Base-by-base conservation (phyloP, 2,888 invertebrate species). In the Xestobium rufovillosum region DNA sequence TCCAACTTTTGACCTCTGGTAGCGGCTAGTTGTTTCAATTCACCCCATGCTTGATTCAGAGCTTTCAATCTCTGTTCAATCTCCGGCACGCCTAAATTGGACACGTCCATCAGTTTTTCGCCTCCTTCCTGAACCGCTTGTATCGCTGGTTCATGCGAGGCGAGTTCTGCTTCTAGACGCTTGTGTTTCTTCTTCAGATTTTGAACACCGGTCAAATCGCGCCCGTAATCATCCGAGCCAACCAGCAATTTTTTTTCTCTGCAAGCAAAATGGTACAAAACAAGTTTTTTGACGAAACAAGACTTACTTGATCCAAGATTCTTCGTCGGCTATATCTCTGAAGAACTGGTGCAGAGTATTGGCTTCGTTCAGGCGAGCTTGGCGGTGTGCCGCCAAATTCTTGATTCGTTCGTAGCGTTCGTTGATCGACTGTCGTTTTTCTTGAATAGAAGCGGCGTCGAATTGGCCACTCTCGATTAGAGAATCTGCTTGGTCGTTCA, bases 291-390 rank as follows among this genome's bases (percentile, higher is more conserved):
- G n/a, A 19, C n/a, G 6, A 19, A 19, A 19, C 23, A 19, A 25
- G 23, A 45, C 68, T 62, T 42, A 82, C 83, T 95, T 97, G 65
- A 98, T 97, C 97, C 97, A 98, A 4, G 94, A 92, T 68, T 98
- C 97, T 69, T 98, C 97, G 61, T 98, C 97, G 45, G 97, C 97
- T 62, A 98, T 95, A 63, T 98, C 97, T 36, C 97, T 73, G 79
- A 97, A 92, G 84, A 98, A 98, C 70, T 98, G 97, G 67, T 98
- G 97, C 60, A 98, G 76, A 3, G 95, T 96, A 62, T 95, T 88
- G 26, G 97, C 96, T 68, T 98, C 97, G 65, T 91, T 88, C 40
- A 98, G 75, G 17, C 92, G 75, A 4, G 88, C 86, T 57, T 94
- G 88, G 30, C 97, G 77, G 59, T 94, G 89, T 28, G 89, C 87